phyloP scores from a whole-genome alignment of 2,797 vertebrate species.

The Phyllotis vaccarum region DNA sequence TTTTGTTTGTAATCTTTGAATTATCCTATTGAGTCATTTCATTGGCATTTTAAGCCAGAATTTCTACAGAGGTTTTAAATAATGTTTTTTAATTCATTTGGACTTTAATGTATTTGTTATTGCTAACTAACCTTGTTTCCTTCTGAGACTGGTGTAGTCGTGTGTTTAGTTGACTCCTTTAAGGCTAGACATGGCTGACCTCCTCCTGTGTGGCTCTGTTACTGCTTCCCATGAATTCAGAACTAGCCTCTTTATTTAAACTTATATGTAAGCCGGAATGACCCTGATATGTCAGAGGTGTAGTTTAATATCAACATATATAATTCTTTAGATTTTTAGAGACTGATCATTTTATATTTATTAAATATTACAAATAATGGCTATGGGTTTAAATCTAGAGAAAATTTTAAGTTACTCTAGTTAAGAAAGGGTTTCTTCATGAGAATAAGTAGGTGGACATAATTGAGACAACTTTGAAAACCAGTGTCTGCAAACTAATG shows the following conservation, averaged over 20 bases:
- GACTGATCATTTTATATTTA: background rate
- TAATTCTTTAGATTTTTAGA: constrained; percentile 54
- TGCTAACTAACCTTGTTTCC: constrained; percentile 67
- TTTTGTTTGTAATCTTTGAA: constrained; percentile 53
- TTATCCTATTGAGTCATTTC: constrained; percentile 70
- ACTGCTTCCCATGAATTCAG: constrained; percentile 34
- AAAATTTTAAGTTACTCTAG: background rate
- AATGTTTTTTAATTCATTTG: constrained; percentile 70
- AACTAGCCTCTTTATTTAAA: background rate
- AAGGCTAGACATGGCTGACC: constrained; percentile 10
- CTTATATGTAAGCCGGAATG: constrained; percentile 33
- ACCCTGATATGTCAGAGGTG: background rate
- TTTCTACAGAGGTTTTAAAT: constrained; percentile 66
- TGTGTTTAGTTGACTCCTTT: constrained; percentile 1
- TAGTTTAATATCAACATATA: constrained; percentile 1
- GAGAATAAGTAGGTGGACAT: background rate
- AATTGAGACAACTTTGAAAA: constrained; percentile 21
- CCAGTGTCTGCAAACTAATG: background rate
- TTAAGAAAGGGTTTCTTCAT: background rate
- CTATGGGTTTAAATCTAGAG: background rate
- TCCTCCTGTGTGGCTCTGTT: constrained; percentile 11
- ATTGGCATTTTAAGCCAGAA: constrained; percentile 66
- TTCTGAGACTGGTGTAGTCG: constrained; percentile 8
- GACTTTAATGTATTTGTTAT: constrained; percentile 76
- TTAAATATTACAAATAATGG: constrained; percentile 36